Evolutionary conservation across 1,140 invertebrate genomes (phyloP), one percentile per base, ranked within the genome.

Genomic region (Drosophila cardini): DNA sequence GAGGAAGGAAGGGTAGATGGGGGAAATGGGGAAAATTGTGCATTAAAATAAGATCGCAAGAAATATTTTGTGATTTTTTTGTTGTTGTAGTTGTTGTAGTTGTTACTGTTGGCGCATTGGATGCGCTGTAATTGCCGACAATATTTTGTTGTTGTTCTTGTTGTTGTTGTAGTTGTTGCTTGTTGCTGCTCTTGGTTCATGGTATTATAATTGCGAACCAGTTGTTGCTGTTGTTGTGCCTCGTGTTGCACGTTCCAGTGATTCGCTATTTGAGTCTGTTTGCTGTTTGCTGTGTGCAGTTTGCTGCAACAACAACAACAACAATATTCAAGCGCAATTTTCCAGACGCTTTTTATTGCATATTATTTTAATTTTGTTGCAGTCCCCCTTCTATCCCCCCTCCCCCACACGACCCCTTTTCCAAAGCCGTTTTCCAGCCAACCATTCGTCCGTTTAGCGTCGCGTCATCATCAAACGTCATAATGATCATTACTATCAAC

Each of bases 291-390:
- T n/a, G n/a, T n/a, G n/a, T n/a, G n/a, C 21, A 26, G 21, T 26
- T 26, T 26, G 21, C 21, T 26, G 21, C 21, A 26, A 21, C 21
- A 21, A 21, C 21, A 21, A 21, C 21, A 26, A 26, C 21, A 26
- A 38, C 68, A 76, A 72, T 50, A 75, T 63, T 57, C 64, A 75
- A 75, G 67, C 53, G 53, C 72, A 62, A 70, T 69, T 72, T 74
- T 15, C 52, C 65, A 63, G 50, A 63, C 52, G 53, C 7, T 70
- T 70, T 70, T 70, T 65, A 70, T 74, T 74, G 72, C 72, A 74
- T 74, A 70, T 76, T 72, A 65, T 76, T 76, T 76, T 60, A 53
- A 45, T 65, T 72, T 75, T 13, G 72, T 43, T 62, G 43, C 69
- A 13, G 48, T 48, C 38, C 16, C 48, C 9, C 16, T 1, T 4